Conservation (phyloP, 2,797 vertebrate genomes). For the Somateria mollissima region DNA sequence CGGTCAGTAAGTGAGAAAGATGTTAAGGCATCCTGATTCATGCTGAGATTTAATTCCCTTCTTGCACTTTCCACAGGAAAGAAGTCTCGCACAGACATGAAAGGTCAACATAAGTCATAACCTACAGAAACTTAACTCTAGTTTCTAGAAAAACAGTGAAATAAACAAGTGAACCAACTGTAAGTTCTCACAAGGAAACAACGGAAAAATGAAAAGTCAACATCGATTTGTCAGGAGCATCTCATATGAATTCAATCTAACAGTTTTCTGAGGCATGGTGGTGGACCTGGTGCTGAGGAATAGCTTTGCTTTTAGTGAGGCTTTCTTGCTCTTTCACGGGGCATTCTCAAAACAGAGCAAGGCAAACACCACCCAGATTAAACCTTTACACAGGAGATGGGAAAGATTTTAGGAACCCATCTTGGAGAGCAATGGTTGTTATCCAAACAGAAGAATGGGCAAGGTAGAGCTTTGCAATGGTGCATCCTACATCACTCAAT, state of each 20-base stretch:
- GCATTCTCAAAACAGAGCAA: neutral
- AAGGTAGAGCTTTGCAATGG: neutral
- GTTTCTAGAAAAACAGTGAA: neutral
- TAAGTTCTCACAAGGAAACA: neutral
- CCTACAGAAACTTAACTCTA: neutral
- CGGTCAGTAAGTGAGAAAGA: neutral
- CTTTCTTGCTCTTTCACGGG: neutral
- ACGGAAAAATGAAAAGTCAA: neutral
- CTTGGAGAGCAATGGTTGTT: neutral
- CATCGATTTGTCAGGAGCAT: neutral
- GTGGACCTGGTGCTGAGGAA: fast-evolving
- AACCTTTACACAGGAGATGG: fast-evolving
- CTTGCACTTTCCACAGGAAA: neutral
- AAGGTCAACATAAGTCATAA: neutral
- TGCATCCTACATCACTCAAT: too few relatives aligned
- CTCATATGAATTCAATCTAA: fast-evolving
- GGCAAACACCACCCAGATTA: fast-evolving
- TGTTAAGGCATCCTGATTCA: neutral
- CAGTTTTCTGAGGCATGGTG: fast-evolving
- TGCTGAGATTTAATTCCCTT: neutral
- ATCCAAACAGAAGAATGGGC: fast-evolving
- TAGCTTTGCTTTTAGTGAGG: neutral
- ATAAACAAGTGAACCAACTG: neutral
- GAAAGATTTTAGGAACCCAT: neutral
- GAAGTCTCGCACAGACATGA: neutral